Conservation (phyloP, 2,113 vertebrate species). For the Alouatta palliata region DNA sequence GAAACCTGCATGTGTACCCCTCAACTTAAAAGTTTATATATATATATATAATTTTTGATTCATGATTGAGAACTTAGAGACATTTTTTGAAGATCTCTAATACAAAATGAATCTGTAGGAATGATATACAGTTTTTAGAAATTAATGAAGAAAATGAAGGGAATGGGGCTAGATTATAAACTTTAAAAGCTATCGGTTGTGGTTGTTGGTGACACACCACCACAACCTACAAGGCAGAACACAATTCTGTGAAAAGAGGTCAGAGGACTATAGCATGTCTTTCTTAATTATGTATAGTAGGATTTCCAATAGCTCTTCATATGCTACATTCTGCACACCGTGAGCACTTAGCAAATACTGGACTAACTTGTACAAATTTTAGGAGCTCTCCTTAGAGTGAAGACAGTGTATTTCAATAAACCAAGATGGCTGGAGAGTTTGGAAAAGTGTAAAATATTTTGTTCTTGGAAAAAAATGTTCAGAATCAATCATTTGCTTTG, state of each 20-base stretch:
- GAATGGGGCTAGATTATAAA: neutral
- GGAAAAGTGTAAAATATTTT: neutral
- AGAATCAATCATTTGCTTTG: neutral
- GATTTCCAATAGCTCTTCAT: neutral
- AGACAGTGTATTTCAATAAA: neutral
- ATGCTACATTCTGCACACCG: neutral
- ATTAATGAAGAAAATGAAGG: neutral
- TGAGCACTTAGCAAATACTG: neutral
- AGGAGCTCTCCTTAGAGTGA: neutral
- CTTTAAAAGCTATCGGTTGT: neutral
- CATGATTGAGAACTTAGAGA: neutral
- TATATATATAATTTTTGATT: neutral
- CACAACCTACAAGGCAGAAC: neutral
- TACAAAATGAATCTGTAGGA: neutral
- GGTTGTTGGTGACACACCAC: neutral
- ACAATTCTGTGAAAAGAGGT: neutral
- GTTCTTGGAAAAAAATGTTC: neutral
- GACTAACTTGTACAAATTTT: neutral
- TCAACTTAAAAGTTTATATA: too few species aligned
- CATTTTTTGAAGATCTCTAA: neutral
- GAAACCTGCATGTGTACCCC: too few species aligned
- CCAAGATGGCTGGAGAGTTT: neutral
- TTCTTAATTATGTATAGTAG: neutral
- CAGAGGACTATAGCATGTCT: neutral
- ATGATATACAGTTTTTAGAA: neutral